phyloP scores from a whole-genome alignment of 2,888 invertebrate species.

The Drosophila setosimentum region DNA sequence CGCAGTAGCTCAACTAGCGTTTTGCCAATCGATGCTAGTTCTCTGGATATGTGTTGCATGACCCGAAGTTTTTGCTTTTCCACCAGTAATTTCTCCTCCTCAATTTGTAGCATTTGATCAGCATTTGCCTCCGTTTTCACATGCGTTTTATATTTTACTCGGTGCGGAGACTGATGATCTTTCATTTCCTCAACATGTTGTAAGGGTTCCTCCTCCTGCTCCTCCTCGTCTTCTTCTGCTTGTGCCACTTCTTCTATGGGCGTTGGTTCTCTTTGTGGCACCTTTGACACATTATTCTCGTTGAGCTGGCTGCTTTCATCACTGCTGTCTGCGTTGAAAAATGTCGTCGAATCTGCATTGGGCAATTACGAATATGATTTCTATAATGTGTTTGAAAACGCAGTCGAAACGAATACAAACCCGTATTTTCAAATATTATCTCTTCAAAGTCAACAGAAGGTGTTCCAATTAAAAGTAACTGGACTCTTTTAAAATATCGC shows the following conservation, averaged over 20 bases:
- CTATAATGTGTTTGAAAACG: background rate
- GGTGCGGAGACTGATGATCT: background rate
- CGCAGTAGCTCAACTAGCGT: slow-evolving; percentile 36
- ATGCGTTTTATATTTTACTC: background rate
- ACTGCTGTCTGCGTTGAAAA: slow-evolving; percentile 30
- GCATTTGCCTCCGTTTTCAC: background rate
- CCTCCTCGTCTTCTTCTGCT: background rate
- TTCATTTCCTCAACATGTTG: background rate
- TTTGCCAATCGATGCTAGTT: slow-evolving; percentile 43
- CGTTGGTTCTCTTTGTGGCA: background rate
- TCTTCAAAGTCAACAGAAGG: slow-evolving; percentile 49
- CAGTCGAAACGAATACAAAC: slow-evolving; percentile 18
- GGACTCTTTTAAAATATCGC: slow-evolving; percentile 50
- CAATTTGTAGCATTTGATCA: slow-evolving; percentile 47
- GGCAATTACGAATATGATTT: background rate
- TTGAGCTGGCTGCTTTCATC: slow-evolving; percentile 6
- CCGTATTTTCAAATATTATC: slow-evolving; percentile 41
- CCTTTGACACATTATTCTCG: background rate
- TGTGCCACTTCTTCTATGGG: background rate
- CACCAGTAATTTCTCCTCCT: slow-evolving; percentile 59
- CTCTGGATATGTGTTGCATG: slow-evolving; percentile 57
- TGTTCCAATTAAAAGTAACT: slow-evolving; percentile 41
- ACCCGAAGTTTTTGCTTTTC: slow-evolving; percentile 54
- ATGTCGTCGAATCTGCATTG: slow-evolving; percentile 20
- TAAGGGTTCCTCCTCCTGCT: background rate